Conservation (phyloP, 2,888 invertebrate genomes). For the Agrilus cyanescens region DNA sequence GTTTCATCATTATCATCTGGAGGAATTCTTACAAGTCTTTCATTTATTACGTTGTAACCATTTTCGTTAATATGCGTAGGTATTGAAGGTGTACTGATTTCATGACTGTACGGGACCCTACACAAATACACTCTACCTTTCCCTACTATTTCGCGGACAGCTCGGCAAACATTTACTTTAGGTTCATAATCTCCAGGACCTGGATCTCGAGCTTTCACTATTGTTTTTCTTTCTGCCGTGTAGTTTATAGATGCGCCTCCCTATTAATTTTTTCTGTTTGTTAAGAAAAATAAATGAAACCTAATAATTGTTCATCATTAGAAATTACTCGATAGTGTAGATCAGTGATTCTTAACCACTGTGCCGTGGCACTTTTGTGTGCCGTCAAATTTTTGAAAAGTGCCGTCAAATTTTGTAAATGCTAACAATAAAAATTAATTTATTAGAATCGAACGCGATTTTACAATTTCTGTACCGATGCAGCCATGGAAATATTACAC, state of each 20-base stretch:
- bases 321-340: no score
- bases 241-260: conserved; percentile 21
- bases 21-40: conserved; percentile 22
- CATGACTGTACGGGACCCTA: conserved; percentile 20
- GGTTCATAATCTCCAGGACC: conserved; percentile 22
- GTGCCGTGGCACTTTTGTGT: no score
- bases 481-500: no score
- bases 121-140: conserved; percentile 26
- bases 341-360: no score
- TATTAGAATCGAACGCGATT: no score
- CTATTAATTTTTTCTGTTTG: no score
- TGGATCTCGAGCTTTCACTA: conserved; percentile 16
- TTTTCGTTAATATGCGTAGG: conserved; percentile 26
- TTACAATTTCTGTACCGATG: no score
- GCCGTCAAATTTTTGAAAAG: no score
- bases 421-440: no score
- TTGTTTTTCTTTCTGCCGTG: conserved; percentile 16
- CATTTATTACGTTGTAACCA: conserved; percentile 26
- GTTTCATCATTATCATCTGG: conserved; percentile 19
- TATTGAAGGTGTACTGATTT: conserved; percentile 24
- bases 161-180: conserved; percentile 5
- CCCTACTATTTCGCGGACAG: conserved; percentile 5
- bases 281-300: no score
- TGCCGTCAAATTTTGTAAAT: no score
- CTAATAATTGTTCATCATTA: no score